Evolutionary conservation across 2,113 vertebrate genomes (phyloP).

Genomic region (Aptenodytes forsteri): DNA sequence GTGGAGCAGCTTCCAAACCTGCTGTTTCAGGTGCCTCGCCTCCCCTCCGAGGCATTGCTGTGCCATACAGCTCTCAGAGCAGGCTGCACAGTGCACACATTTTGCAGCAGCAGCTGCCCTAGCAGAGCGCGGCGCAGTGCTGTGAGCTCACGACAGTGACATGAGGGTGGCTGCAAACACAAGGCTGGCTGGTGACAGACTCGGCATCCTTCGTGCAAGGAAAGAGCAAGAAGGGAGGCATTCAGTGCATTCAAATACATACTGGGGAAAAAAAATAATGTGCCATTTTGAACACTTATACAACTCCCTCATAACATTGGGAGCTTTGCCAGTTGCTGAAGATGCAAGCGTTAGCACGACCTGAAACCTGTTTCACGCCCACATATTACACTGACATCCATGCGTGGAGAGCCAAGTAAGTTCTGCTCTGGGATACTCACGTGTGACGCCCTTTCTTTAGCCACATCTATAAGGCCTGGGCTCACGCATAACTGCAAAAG

Average conservation of each 20-base stretch:
- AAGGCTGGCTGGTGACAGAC: background rate
- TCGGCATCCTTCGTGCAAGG: background rate
- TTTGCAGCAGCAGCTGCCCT: background rate
- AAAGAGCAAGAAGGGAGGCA: background rate
- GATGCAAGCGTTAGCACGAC: background rate
- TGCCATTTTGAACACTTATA: background rate
- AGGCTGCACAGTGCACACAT: background rate
- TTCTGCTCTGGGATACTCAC: conserved; percentile 4
- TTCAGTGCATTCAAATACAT: background rate
- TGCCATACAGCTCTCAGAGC: background rate
- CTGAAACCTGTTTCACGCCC: background rate
- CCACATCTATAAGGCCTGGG: background rate
- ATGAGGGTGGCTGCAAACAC: background rate
- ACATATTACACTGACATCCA: background rate
- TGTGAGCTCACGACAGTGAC: rapidly evolving
- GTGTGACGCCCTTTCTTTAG: conserved; percentile 2
- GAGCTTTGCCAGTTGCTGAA: background rate
- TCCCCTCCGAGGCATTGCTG: rapidly evolving
- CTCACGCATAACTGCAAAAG: background rate
- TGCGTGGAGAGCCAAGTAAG: background rate
- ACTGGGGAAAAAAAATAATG: background rate
- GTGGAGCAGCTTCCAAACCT: background rate
- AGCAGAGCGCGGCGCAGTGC: rapidly evolving
- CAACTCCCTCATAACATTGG: rapidly evolving
- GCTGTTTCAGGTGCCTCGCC: background rate